Base-by-base conservation (phyloP, 2,797 vertebrate genomes). In the Muraenolepis orangiensis region DNA sequence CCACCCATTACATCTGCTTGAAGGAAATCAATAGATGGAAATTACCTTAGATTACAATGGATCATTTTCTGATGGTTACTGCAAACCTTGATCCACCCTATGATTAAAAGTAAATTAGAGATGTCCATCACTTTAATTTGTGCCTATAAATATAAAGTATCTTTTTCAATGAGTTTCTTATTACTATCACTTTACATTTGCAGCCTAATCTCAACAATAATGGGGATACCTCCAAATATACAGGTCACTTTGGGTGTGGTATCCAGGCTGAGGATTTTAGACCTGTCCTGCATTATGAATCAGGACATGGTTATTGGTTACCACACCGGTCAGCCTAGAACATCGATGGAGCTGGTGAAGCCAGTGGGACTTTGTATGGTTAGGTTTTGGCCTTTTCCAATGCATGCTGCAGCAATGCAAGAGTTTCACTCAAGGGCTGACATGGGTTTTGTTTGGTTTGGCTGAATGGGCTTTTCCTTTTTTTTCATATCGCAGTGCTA, bases 341-440 rank as follows among this genome's bases (percentile, higher is more conserved):
- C 67, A 73, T 72, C 18, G 20, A 40, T 29, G 66, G 78, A 74
- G 18, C 69, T 28, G 71, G 29, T 74, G 76, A 81, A 72, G 71
- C 80, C 70, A 73, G 71, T 76, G 36, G 78, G 71, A 77, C 75
- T 42, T 8, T 34, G 36, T 23, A 69, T 79, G 69, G 72, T 70
- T 51, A 20, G 70, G 66, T 73, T 76, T 0, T 4, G 68, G 46
- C 72, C 70, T 42, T 30, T 61, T 71, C 40, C 16, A 75, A 38
- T 68, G 51, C 61, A 32, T 66, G 42, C 1, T 46, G 31, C 38
- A 20, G 68, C 67, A 38, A 10, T 20, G 20, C 46, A 57, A 8
- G n/a, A 57, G 46, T 74, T 18, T 74, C 26, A 36, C 67, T 40
- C 18, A 23, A 67, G 28, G 57, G 46, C 67, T 51, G 8, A 38